These are phyloP conservation scores for Arctocebus calabarensis DNA, from an alignment of 2,797 vertebrate genomes.

Conservation along the genomic window DNA sequence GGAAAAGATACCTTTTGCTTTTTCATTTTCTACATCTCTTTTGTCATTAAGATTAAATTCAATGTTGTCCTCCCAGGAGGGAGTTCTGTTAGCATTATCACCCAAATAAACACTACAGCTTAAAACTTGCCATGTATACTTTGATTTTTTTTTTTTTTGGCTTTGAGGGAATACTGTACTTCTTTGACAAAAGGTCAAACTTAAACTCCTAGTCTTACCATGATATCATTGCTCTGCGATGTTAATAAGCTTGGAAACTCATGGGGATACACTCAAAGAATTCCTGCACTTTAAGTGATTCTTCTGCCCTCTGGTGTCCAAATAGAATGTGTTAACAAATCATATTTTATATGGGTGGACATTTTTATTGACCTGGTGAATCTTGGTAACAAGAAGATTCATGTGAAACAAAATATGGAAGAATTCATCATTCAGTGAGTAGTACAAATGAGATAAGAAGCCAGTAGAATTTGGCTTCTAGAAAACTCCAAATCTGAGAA, in stretches of 20 bases:
- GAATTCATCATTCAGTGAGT: not conserved
- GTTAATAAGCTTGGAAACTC: not conserved
- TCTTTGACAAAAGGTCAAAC: constrained; percentile 71
- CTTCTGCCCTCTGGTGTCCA: constrained; percentile 84
- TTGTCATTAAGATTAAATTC: constrained; percentile 72
- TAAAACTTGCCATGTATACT: constrained; percentile 42
- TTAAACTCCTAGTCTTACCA: constrained; percentile 65
- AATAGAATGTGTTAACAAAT: not conserved
- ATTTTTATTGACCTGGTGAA: accelerated
- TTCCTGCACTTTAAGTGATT: not conserved
- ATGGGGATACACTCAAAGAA: accelerated
- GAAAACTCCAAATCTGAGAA: accelerated
- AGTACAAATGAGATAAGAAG: not conserved
- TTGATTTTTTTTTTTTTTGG: constrained; percentile 72
- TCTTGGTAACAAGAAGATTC: not conserved
- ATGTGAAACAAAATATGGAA: constrained; percentile 46
- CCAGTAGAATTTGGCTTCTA: not conserved
- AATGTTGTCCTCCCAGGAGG: constrained; percentile 69
- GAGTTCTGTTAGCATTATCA: constrained; percentile 74
- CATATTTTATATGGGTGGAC: not conserved
- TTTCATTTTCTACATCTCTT: constrained; percentile 57
- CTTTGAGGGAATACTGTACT: constrained; percentile 77
- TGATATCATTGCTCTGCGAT: constrained; percentile 55
- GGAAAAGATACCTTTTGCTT: not conserved
- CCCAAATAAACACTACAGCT: constrained; percentile 76